Evolutionary conservation across 2,113 vertebrate species (phyloP), one percentile per base, ranked within the genome.

Genomic region (Paracyprichromis sp.): DNA sequence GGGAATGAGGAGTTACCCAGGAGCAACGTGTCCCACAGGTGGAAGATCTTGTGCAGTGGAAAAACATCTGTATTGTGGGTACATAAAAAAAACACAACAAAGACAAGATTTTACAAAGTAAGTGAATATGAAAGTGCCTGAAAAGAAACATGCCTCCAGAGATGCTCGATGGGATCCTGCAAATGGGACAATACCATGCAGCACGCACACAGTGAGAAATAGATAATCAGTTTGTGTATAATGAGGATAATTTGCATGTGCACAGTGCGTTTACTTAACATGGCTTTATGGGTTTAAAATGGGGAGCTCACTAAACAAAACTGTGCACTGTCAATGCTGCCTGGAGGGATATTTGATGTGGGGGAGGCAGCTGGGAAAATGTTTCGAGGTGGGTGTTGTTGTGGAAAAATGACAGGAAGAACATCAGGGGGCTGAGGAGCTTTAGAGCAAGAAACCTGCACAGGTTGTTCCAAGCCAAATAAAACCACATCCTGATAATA

Each of bases 31-130:
- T 99, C 98, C 99, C 99, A 99, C 89, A 99, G 94, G 95, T 99
- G 99, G 93, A 99, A 99, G 93, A 99, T 99, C 96, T 99, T 99
- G 96, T 99, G 99, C 90, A 99, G 95, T 14, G 98, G 98, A 89
- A 99, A 99, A 52, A 99, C 98, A 95, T 99, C 99, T 99, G 82
- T 26, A 92, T 82, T 93, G 10, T 63, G 87, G 47, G 76, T 12
- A 83, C 73, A 90, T 8, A 66, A 83, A 84, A 82, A 24, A 83
- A 76, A 66, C 21, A 90, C 47, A 87, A 90, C 38, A 90, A 73
- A 82, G 36, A 47, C 19, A 54, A 61, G 47, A 87, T 53, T 87
- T 87, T 24, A 61, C 12, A 86, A 82, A 83, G 53, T 43, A 34
- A 78, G 59, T 85, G 53, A 57, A 86, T 31, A 36, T 31, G 19